These are phyloP conservation scores for Regulus satrapa DNA, from an alignment of 2,113 vertebrate genomes.

Conservation along the genomic window DNA sequence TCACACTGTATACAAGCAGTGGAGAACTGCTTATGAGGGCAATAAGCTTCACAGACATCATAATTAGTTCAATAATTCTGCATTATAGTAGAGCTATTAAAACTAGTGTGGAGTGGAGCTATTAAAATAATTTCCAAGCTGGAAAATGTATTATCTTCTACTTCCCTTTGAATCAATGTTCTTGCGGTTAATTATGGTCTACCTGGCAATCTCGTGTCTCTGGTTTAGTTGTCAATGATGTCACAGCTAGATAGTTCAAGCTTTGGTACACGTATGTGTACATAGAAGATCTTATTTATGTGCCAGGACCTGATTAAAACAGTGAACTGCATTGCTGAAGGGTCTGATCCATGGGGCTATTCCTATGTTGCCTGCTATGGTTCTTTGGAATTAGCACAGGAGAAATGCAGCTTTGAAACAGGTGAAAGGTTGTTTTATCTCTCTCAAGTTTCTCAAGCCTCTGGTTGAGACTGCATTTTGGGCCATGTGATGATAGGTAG, in stretches of 20 bases:
- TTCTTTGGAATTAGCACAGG: background rate
- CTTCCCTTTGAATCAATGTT: background rate
- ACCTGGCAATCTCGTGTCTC: background rate
- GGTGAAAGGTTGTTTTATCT: background rate
- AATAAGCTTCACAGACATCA: background rate
- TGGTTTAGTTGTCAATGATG: rapidly evolving
- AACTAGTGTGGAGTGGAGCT: background rate
- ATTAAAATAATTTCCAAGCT: background rate
- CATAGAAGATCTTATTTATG: background rate
- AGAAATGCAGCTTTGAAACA: background rate
- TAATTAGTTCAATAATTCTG: background rate
- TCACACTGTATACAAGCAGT: background rate
- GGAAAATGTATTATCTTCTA: background rate
- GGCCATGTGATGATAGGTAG: background rate
- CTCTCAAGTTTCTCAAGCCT: background rate
- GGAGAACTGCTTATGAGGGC: background rate
- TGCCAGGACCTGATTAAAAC: background rate
- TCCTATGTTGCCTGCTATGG: background rate
- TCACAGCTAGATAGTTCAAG: background rate
- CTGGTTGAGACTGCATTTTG: background rate
- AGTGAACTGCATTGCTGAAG: background rate
- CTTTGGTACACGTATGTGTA: background rate
- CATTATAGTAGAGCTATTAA: background rate
- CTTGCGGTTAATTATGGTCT: background rate
- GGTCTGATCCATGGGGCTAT: background rate